Evolutionary conservation across 2,113 vertebrate species (phyloP).

Genomic region (Rhodinocichla rosea): DNA sequence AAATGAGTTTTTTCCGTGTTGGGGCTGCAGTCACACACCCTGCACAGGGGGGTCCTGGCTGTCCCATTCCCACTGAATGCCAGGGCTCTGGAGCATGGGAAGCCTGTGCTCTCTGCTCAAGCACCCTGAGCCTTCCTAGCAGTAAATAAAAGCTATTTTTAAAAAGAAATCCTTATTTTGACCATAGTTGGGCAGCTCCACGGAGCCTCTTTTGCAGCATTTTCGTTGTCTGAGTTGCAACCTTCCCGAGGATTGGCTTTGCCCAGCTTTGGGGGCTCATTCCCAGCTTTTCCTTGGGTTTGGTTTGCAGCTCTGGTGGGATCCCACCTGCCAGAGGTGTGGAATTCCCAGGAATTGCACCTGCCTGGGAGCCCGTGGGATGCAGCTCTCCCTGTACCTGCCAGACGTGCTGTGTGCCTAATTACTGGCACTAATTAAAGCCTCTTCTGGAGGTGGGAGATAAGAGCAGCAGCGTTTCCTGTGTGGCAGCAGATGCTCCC

Average conservation of each 20-base stretch:
- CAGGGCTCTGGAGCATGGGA: not conserved
- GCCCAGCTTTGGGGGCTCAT: not conserved
- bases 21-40: not conserved
- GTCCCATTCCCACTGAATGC: not conserved
- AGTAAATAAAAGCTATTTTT: not conserved
- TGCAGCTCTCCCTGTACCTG: not conserved
- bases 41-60: not conserved
- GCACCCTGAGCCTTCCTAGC: not conserved
- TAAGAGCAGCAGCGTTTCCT: not conserved
- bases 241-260: not conserved
- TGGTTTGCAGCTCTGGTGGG: not conserved
- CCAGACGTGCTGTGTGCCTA: not conserved
- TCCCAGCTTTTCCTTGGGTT: not conserved
- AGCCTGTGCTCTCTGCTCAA: not conserved
- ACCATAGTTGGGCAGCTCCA: not conserved
- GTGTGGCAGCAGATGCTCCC: not conserved
- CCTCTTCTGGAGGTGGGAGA: not conserved
- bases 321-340: not conserved
- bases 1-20: not conserved
- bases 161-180: not conserved
- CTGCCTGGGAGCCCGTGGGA: not conserved
- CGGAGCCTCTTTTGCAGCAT: not conserved
- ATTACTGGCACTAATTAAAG: constrained; percentile 26
- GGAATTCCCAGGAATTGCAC: not conserved
- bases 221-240: not conserved